phyloP scores from a whole-genome alignment of 2,888 invertebrate species.

The Drosophila kanekoi region DNA sequence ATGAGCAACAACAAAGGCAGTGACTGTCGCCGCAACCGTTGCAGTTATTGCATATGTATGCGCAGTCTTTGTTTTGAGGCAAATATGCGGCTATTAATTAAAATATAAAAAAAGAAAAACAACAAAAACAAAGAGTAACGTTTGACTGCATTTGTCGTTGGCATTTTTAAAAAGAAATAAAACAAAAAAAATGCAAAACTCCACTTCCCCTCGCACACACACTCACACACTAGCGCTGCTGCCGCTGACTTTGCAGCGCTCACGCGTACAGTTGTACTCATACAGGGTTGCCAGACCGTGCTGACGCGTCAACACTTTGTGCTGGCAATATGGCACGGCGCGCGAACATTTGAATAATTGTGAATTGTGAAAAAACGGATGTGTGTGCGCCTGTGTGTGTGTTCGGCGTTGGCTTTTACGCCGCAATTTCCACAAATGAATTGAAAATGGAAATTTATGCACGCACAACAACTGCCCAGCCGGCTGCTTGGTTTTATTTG shows the following conservation, averaged over 20 bases:
- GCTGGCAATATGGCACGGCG: conserved; percentile 57
- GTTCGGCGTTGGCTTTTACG: conserved; percentile 41
- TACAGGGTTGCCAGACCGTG: conserved; percentile 56
- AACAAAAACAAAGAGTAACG: conserved; percentile 46
- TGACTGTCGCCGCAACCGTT: conserved; percentile 48
- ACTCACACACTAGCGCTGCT: conserved; percentile 30
- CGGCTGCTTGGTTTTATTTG: conserved; percentile 36
- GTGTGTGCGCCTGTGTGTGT: conserved; percentile 10
- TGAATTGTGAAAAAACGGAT: conserved; percentile 42
- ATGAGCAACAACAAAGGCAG: conserved; percentile 72
- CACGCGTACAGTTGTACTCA: conserved; percentile 61
- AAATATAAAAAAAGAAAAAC: conserved; percentile 53
- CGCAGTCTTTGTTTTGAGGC: conserved; percentile 66
- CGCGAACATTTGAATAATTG: conserved; percentile 66
- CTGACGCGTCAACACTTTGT: conserved; percentile 34
- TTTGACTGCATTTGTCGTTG: conserved; percentile 64
- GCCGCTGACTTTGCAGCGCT: neutral
- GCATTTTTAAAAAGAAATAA: conserved; percentile 39
- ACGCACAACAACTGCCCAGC: conserved; percentile 17
- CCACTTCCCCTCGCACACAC: conserved; percentile 56
- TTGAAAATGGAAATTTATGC: conserved; percentile 61
- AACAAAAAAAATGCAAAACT: conserved; percentile 47
- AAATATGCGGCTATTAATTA: conserved; percentile 80
- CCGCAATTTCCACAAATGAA: conserved; percentile 50
- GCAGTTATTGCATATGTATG: conserved; percentile 50